These are phyloP conservation scores for Chloroclysta siterata DNA, from an alignment of 2,888 invertebrate genomes.

Conservation along the genomic window DNA sequence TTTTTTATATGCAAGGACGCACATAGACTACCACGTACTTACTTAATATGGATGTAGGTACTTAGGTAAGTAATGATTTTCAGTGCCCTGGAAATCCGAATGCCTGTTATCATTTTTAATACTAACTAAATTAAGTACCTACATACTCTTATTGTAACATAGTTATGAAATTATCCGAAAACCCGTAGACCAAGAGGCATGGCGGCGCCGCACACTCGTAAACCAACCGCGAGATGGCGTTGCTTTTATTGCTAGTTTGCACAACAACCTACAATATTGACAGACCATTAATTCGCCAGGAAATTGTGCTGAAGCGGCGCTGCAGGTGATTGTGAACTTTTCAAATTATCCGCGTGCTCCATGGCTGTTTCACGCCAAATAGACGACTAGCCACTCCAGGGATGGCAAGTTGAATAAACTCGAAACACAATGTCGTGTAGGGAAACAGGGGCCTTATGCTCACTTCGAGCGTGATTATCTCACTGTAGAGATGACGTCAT, in stretches of 20 bases:
- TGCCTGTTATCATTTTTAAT: no score
- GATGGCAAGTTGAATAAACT: slow-evolving; percentile 52
- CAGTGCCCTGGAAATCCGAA: no score
- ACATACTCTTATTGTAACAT: no score
- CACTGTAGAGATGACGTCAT: no score
- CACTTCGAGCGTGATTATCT: no score
- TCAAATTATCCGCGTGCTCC: slow-evolving; percentile 80
- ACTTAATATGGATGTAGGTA: no score
- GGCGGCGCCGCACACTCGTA: slow-evolving; percentile 65
- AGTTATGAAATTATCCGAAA: no score
- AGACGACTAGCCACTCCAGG: slow-evolving; percentile 53
- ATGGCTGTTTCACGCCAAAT: slow-evolving; percentile 74
- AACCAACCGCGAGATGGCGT: slow-evolving; percentile 74
- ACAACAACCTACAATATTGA: slow-evolving; percentile 81
- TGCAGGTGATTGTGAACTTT: slow-evolving; percentile 84
- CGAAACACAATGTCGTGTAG: slow-evolving; percentile 18
- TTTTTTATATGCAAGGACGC: no score
- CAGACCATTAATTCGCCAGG: slow-evolving; percentile 84
- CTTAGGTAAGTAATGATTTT: no score
- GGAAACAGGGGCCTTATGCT: neutral
- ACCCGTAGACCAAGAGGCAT: neutral
- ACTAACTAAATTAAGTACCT: no score
- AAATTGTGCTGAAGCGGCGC: slow-evolving; percentile 81
- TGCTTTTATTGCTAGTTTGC: slow-evolving; percentile 78
- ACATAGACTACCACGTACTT: no score